Percentiles rank a stretch among this genome's conserved stretches.
Conservation (phyloP, 2,113 vertebrate species). For the Zapus hudsonius region DNA sequence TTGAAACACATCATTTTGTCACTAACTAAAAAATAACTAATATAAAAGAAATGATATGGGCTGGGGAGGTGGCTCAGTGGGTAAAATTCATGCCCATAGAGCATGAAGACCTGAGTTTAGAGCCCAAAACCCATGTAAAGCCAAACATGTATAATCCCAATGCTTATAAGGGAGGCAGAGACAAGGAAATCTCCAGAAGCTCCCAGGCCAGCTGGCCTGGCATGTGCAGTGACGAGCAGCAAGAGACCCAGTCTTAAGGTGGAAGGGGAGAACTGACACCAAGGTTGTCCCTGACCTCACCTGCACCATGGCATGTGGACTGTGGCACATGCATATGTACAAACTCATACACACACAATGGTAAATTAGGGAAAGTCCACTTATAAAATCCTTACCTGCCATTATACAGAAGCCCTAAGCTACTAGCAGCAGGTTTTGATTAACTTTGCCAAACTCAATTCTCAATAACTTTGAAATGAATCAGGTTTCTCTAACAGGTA, state of each 20-base stretch:
- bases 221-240: too few relatives aligned
- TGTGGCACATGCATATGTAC: too few relatives aligned
- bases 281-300: too few relatives aligned
- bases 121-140: not conserved
- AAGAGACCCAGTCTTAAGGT: too few relatives aligned
- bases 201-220: too few relatives aligned
- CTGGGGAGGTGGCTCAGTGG: too few relatives aligned
- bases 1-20: not conserved
- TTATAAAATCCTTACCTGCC: not conserved
- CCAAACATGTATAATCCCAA: not conserved
- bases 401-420: not conserved
- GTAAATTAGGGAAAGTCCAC: not conserved
- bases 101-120: not conserved
- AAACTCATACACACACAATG: not conserved
- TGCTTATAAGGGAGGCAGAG: not conserved
- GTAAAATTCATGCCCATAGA: too few relatives aligned
- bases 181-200: too few relatives aligned
- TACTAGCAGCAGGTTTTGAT: not conserved
- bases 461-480: not conserved
- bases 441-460: not conserved
- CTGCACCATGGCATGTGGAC: too few relatives aligned
- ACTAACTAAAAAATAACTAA: too few relatives aligned
- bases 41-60: not conserved
- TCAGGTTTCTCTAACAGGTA: not conserved
- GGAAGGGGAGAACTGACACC: too few relatives aligned